These are phyloP conservation scores for Gasteruption jaculator DNA, from an alignment of 2,888 invertebrate genomes.

Conservation along the genomic window DNA sequence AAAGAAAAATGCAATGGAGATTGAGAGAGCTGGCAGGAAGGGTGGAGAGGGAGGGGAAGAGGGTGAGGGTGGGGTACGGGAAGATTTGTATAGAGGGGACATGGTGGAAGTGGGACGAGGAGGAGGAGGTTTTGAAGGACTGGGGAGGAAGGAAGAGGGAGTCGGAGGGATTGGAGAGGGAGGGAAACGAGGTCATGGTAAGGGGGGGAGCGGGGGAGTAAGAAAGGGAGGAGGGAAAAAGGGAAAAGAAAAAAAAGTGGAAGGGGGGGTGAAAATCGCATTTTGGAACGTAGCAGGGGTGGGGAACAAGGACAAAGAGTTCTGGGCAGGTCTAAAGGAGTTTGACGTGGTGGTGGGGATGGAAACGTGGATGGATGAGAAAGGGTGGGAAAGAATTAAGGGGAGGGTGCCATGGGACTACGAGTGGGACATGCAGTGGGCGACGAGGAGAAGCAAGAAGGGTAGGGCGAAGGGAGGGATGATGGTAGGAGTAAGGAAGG, in stretches of 20 bases:
- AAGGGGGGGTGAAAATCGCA: neutral
- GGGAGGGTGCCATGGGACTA: conserved; percentile 1
- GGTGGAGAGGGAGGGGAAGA: neutral
- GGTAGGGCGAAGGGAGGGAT: conserved; percentile 10
- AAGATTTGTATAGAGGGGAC: neutral
- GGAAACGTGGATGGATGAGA: conserved; percentile 11
- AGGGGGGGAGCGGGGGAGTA: neutral
- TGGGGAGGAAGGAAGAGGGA: conserved; percentile 7
- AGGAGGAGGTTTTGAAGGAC: neutral
- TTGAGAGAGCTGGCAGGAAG: neutral
- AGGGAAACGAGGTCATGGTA: conserved; percentile 10
- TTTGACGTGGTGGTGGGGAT: conserved; percentile 1
- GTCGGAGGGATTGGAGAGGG: neutral
- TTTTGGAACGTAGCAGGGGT: conserved; percentile 11
- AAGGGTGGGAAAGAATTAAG: conserved; percentile 2
- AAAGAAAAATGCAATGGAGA: neutral
- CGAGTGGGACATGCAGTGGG: conserved; percentile 5
- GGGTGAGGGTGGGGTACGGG: neutral
- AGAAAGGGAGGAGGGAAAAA: conserved; percentile 10
- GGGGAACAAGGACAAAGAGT: conserved; percentile 2
- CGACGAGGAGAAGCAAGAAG: conserved; percentile 8
- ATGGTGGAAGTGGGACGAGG: neutral
- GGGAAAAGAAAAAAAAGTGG: too few relatives aligned
- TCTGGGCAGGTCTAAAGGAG: conserved; percentile 2
- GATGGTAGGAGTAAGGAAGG: conserved; percentile 5